Conservation (phyloP, 2,797 vertebrate species). For the Lemur catta region DNA sequence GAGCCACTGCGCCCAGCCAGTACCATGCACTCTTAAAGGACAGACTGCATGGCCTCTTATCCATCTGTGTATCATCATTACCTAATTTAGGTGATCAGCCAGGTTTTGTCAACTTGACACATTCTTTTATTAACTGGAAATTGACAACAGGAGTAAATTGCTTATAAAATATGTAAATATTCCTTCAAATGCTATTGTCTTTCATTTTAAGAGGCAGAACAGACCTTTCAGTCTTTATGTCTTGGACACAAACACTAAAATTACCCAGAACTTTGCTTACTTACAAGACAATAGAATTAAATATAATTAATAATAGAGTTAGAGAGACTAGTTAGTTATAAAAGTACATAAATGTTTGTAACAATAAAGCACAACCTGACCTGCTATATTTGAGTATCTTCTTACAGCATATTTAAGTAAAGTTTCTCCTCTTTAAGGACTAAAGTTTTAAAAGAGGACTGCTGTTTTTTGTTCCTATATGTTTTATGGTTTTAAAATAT, state of each 20-base stretch:
- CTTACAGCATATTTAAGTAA: constrained; percentile 32
- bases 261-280: constrained; percentile 31
- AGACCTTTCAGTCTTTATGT: constrained; percentile 12
- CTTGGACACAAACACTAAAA: constrained; percentile 34
- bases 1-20: no score
- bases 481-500: constrained; percentile 67
- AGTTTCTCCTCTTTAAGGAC: constrained; percentile 39
- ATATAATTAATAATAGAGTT: constrained; percentile 43
- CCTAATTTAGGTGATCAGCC: constrained; percentile 9
- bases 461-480: constrained; percentile 58
- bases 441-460: constrained; percentile 51
- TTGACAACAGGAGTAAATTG: not conserved
- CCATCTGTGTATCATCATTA: not conserved
- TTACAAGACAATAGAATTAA: constrained; percentile 36
- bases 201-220: constrained; percentile 37
- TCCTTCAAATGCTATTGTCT: not conserved
- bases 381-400: constrained; percentile 43
- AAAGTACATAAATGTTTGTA: constrained; percentile 37
- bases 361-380: not conserved
- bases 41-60: not conserved
- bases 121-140: constrained; percentile 49
- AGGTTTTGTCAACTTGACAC: constrained; percentile 13
- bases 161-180: constrained; percentile 29
- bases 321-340: constrained; percentile 10
- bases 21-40: not conserved